Evolutionary conservation across 2,888 invertebrate species (phyloP), one percentile per base, ranked within the genome.

Genomic region (Phymatocera aterrima): DNA sequence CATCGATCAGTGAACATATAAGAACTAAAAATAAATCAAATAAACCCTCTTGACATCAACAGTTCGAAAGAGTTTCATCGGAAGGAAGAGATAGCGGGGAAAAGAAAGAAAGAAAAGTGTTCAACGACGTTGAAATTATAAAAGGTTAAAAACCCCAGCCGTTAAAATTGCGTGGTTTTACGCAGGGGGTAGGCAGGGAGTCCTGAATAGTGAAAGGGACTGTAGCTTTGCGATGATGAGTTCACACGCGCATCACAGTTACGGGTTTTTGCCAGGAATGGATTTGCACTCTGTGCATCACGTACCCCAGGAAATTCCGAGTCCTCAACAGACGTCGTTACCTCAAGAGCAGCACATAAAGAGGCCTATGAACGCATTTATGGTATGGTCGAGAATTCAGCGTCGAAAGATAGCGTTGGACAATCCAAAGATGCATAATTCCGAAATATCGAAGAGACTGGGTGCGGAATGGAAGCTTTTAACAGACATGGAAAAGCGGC

Each of bases 351-450:
- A 94, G 10, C 97, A 98, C 91, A 97, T 99, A 88, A 99, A 98
- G 91, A 93, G 98, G 24, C 98, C 98, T 1, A 98, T 99, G 98
- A 98, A 98, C 92, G 98, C 98, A 0, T 98, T 98, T 91, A 98
- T 98, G 98, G 98, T 97, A 40, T 98, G 98, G 98, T 97, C 98
- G 4, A 92, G 98, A 57, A 95, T 97, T 54, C 97, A 98, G 90
- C 92, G 98, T 18, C 93, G 97, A 77, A 97, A 97, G 91, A 98
- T 98, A 87, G 97, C 98, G 0, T 94, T 96, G 91, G 97, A 98
- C 85, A 98, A 98, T 89, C 98, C 98, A 84, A 98, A 96, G 91
- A 96, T 96, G 96, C 96, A 96, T 91, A 96, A 96, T 85, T 96
- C 96, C 0, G 96, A 96, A 90, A 98, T 98, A 82, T 97, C 97